Conservation (phyloP, 2,888 invertebrate species). For the Lepidonotus clava region DNA sequence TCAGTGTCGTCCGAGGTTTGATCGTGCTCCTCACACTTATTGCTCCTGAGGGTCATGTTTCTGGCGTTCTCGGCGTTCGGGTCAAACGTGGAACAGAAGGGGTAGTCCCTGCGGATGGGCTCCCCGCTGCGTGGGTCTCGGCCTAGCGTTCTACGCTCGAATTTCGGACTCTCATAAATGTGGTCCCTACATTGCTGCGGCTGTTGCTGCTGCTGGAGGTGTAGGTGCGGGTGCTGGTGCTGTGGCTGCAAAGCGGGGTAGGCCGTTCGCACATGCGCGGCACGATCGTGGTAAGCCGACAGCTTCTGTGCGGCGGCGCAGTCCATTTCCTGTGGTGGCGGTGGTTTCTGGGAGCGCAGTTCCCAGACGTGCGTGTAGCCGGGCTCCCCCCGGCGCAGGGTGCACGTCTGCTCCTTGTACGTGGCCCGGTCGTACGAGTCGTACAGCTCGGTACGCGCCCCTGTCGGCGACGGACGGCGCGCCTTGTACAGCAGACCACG, state of each 20-base stretch:
- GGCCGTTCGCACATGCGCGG: slow-evolving; percentile 18
- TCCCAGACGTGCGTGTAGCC: slow-evolving; percentile 57
- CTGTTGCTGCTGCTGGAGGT: background rate
- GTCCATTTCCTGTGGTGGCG: slow-evolving; percentile 42
- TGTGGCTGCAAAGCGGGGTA: slow-evolving; percentile 25
- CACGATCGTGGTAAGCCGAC: slow-evolving; percentile 50
- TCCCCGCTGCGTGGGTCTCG: slow-evolving; percentile 19
- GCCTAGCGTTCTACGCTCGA: slow-evolving; percentile 45
- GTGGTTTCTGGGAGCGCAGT: slow-evolving; percentile 49
- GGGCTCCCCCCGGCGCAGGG: slow-evolving; percentile 43
- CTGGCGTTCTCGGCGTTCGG: slow-evolving; percentile 43
- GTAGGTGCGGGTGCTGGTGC: background rate
- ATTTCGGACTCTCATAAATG: slow-evolving; percentile 58
- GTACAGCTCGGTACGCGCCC: background rate
- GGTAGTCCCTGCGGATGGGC: background rate
- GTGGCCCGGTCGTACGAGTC: slow-evolving; percentile 45
- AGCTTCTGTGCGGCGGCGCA: slow-evolving; percentile 48
- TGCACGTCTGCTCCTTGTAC: slow-evolving; percentile 44
- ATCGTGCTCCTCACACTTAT: background rate
- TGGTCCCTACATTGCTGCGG: slow-evolving; percentile 18
- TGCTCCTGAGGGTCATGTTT: slow-evolving; percentile 31
- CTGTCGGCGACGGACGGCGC: background rate
- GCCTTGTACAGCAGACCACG: background rate
- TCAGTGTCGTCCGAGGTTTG: slow-evolving; percentile 50
- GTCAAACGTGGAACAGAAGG: slow-evolving; percentile 43